Evolutionary conservation across 2,113 vertebrate genomes (phyloP).

Genomic region (Ranitomeya imitator): DNA sequence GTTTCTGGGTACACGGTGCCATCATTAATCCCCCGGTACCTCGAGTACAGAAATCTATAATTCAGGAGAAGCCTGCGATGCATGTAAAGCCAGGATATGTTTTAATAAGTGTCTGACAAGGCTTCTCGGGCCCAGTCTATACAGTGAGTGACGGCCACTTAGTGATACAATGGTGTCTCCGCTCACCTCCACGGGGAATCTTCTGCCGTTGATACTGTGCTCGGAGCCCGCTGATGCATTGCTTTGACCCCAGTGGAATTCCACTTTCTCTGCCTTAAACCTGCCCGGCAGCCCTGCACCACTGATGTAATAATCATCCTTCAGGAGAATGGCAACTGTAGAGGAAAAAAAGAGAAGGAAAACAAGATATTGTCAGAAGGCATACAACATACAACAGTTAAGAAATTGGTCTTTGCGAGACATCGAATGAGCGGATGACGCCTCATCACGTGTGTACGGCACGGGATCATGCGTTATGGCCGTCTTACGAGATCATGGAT

Average conservation of each 20-base stretch:
- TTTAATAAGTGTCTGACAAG: slow-evolving; percentile 14
- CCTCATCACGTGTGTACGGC: neutral
- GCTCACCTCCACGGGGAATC: slow-evolving; percentile 94
- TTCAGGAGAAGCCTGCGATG: neutral
- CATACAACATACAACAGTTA: neutral
- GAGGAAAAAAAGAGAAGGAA: slow-evolving; percentile 55
- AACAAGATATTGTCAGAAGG: slow-evolving; percentile 60
- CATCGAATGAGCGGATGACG: neutral
- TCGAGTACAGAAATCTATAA: neutral
- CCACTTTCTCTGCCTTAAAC: slow-evolving; percentile 96
- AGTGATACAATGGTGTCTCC: slow-evolving; percentile 1
- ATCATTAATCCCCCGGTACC: neutral
- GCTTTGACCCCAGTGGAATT: slow-evolving; percentile 97
- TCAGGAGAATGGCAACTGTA: slow-evolving; percentile 91
- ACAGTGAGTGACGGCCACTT: neutral
- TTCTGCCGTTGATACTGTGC: slow-evolving; percentile 88
- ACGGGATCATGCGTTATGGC: neutral
- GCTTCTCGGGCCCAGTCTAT: neutral
- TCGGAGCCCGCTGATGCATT: slow-evolving; percentile 92
- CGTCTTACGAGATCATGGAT: neutral
- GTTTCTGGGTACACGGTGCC: neutral
- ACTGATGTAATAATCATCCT: slow-evolving; percentile 93
- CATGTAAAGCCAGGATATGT: neutral
- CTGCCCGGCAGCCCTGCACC: slow-evolving; percentile 89
- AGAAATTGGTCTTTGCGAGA: neutral